Percentiles rank a stretch among this genome's conserved stretches.
Evolutionary conservation across 1,140 invertebrate genomes (phyloP).

Genomic region (Limonius californicus): DNA sequence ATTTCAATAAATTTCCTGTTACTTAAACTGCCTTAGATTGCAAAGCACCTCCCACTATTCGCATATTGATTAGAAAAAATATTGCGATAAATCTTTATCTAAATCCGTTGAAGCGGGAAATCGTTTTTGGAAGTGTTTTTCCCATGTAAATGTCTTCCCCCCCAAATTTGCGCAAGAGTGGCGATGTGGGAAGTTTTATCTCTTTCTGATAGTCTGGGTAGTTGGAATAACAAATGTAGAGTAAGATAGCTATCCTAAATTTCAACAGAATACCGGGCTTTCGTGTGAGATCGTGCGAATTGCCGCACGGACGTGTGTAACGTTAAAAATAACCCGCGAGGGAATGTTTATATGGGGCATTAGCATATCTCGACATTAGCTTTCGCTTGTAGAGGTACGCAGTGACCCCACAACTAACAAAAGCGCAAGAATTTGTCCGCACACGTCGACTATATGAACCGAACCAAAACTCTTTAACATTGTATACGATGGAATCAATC

Average conservation of each 20-base stretch:
- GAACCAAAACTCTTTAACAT: no score
- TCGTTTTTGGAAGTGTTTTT: no score
- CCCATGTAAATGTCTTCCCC: no score
- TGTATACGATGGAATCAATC: no score
- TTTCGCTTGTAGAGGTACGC: background rate
- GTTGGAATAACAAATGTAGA: slow-evolving; percentile 9
- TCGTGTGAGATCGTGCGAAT: slow-evolving; percentile 2
- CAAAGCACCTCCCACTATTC: no score
- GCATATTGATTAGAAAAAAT: no score
- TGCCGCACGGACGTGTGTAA: slow-evolving; percentile 1
- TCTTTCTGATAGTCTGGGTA: slow-evolving; percentile 2
- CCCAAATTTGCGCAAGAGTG: no score
- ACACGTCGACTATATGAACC: no score
- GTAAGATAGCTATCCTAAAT: slow-evolving; percentile 3
- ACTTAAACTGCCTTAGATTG: no score
- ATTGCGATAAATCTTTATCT: no score
- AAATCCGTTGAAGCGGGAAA: no score
- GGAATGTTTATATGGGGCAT: slow-evolving; percentile 7
- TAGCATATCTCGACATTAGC: slow-evolving; percentile 9
- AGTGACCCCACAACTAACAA: background rate
- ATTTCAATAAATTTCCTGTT: no score
- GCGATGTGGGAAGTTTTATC: background rate
- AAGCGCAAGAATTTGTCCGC: background rate
- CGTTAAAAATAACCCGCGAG: slow-evolving; percentile 8
- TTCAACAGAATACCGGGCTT: slow-evolving; percentile 5